Evolutionary conservation across 2,113 vertebrate genomes (phyloP).

Genomic region (human): DNA sequence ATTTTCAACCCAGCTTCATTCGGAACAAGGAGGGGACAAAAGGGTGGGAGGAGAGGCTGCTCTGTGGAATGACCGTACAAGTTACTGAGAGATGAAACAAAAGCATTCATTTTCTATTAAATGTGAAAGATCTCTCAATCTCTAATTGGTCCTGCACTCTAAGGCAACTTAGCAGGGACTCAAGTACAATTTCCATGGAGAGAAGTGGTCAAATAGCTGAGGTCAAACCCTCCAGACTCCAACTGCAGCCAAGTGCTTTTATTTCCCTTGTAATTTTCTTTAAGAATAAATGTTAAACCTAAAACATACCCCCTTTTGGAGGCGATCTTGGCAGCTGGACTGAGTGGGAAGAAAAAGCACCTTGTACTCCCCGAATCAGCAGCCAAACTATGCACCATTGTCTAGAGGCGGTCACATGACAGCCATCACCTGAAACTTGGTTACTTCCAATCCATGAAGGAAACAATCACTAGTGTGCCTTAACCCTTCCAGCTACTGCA

Average conservation of each 20-base stretch:
- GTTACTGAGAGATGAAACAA: neutral
- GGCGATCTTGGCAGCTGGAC: neutral
- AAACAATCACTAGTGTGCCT: neutral
- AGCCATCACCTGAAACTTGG: slow-evolving; percentile 35
- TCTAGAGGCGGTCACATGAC: neutral
- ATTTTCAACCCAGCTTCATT: neutral
- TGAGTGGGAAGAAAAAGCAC: slow-evolving; percentile 13
- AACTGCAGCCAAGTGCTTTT: neutral
- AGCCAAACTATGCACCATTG: neutral
- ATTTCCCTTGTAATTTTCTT: neutral
- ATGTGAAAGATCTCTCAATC: rapidly evolving
- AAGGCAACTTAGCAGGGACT: neutral
- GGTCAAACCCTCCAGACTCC: slow-evolving; percentile 50
- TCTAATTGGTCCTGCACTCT: neutral
- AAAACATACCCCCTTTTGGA: slow-evolving; percentile 10
- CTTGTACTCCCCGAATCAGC: neutral
- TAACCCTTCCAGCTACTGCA: neutral
- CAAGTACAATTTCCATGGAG: neutral
- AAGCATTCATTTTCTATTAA: neutral
- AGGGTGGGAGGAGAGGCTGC: neutral
- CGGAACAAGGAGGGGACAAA: neutral
- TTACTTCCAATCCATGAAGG: neutral
- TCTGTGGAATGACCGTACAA: neutral
- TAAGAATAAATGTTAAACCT: neutral
- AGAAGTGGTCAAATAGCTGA: neutral